These are phyloP conservation scores for Pampus argenteus DNA, from an alignment of 2,797 vertebrate genomes.

Conservation along the genomic window DNA sequence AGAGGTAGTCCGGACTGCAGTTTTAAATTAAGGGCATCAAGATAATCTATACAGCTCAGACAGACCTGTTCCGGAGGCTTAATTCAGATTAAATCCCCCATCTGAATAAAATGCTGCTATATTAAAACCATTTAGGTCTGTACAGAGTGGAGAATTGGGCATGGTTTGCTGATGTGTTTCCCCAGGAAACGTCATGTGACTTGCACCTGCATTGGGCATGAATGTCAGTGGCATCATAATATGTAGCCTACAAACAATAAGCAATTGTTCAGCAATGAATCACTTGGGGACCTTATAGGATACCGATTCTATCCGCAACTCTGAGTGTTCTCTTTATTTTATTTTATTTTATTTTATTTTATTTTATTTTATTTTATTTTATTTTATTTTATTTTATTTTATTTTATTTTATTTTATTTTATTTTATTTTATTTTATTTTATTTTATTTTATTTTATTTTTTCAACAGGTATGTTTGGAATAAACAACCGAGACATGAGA, in stretches of 20 bases:
- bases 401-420: too few relatives aligned
- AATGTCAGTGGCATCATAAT: background rate
- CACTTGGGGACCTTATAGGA: too few relatives aligned
- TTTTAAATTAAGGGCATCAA: conserved; percentile 39
- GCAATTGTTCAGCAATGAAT: background rate
- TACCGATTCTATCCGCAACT: too few relatives aligned
- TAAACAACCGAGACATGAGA: too few relatives aligned
- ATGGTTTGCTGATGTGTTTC: background rate
- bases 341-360: too few relatives aligned
- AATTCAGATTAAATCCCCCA: conserved; percentile 40
- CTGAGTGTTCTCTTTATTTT: too few relatives aligned
- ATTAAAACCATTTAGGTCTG: conserved; percentile 2
- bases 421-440: too few relatives aligned
- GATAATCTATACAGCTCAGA: conserved; percentile 35
- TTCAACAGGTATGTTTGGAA: too few relatives aligned
- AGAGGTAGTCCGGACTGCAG: conserved; percentile 9
- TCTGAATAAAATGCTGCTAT: conserved; percentile 6
- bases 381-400: too few relatives aligned
- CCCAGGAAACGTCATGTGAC: background rate
- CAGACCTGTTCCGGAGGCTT: conserved; percentile 27
- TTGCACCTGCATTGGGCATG: conserved; percentile 1
- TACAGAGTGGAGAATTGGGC: conserved; percentile 4
- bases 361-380: too few relatives aligned
- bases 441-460: too few relatives aligned
- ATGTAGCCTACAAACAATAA: background rate